These are phyloP conservation scores for Carassius auratus DNA, from an alignment of 2,113 vertebrate species.

Conservation along the genomic window DNA sequence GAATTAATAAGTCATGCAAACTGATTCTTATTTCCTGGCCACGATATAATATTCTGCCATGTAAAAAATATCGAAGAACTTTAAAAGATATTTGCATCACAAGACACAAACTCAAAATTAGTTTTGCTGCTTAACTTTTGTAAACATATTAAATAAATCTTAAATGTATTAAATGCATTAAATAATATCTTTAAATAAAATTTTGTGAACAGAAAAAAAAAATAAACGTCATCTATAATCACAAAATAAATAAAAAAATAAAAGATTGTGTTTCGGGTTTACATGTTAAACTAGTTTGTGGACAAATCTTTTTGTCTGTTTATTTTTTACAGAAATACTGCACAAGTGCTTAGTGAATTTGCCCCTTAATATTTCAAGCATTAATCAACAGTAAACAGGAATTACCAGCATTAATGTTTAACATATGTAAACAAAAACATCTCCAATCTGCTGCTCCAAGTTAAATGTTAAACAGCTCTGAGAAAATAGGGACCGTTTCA, in stretches of 20 bases:
- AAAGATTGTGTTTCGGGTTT: not conserved
- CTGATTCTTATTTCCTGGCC: not conserved
- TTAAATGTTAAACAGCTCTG: slow-evolving; percentile 43
- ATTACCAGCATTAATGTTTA: slow-evolving; percentile 48
- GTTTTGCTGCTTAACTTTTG: not conserved
- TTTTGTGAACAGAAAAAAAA: not conserved
- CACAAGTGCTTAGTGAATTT: not conserved
- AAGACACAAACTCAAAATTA: not conserved
- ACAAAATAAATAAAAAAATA: not conserved
- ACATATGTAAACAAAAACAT: slow-evolving; percentile 53
- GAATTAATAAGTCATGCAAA: not conserved
- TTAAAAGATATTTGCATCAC: not conserved
- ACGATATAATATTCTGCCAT: not conserved
- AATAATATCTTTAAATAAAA: not conserved
- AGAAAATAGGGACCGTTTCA: slow-evolving; percentile 44
- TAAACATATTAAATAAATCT: not conserved
- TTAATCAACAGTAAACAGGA: slow-evolving; percentile 47
- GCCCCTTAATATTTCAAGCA: not conserved
- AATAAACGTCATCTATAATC: not conserved
- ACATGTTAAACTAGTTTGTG: not conserved
- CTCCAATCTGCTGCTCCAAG: slow-evolving; percentile 44
- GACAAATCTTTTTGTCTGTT: not conserved
- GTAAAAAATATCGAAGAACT: not conserved
- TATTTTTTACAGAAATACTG: not conserved
- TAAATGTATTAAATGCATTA: too few species aligned